A percentile compares a stretch with the other conserved stretches of the same genome.
phyloP scores from a whole-genome alignment of 2,113 vertebrate species.

The Oncorhynchus masou region DNA sequence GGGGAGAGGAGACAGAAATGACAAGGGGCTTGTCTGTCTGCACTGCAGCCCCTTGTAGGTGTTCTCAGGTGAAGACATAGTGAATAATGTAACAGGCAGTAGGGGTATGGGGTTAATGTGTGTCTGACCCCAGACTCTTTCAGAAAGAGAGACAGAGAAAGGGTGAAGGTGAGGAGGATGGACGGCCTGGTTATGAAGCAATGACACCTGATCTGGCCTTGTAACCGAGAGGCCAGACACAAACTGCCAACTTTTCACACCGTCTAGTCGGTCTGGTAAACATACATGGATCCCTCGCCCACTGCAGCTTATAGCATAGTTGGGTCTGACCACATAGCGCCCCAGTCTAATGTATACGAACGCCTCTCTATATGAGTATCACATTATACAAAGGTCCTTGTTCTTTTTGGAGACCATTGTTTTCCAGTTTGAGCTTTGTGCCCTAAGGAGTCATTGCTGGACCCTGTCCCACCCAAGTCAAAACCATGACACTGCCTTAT shows the following conservation, averaged over 20 bases:
- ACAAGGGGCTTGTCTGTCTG: conserved; percentile 24
- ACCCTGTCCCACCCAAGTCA: background rate
- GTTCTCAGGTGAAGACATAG: conserved; percentile 58
- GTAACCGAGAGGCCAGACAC: conserved; percentile 68
- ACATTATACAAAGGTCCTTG: conserved; percentile 20
- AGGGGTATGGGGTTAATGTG: conserved; percentile 47
- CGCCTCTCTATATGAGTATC: no score
- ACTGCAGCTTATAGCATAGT: background rate
- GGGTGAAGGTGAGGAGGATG: conserved; percentile 51
- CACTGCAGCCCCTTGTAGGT: conserved; percentile 25
- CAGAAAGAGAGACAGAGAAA: conserved; percentile 38
- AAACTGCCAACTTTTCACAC: conserved; percentile 49
- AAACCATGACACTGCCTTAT: background rate
- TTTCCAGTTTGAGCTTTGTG: background rate
- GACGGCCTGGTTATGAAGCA: conserved; percentile 64
- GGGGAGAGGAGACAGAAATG: conserved; percentile 10
- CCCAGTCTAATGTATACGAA: no score
- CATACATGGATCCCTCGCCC: conserved; percentile 21
- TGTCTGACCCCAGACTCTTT: conserved; percentile 51
- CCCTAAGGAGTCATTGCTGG: background rate
- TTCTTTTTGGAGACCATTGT: background rate
- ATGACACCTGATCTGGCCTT: conserved; percentile 65
- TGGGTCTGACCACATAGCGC: no score
- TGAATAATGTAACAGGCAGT: conserved; percentile 62
- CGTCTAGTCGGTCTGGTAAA: conserved; percentile 54